Conservation (phyloP, 2,888 invertebrate species). For the Gandaritis pyraliata region DNA sequence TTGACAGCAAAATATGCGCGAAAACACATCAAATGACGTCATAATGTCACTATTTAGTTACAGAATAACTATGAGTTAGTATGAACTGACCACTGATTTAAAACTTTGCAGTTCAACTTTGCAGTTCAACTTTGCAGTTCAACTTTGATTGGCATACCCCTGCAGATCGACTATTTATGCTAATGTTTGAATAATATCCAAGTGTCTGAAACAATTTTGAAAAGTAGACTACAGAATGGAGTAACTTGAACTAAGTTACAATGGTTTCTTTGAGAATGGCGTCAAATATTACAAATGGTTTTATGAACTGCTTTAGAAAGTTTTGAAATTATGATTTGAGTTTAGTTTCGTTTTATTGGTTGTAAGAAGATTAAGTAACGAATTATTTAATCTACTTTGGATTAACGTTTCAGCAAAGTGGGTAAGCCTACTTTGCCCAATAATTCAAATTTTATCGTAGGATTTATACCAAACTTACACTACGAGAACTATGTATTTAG, state of each 20-base stretch:
- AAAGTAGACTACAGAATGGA: constrained; percentile 17
- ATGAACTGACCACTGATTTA: too few species aligned
- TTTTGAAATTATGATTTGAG: constrained; percentile 4
- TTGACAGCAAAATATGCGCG: too few species aligned
- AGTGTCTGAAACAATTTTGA: constrained; percentile 8
- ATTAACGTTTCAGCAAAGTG: neutral
- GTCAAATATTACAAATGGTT: constrained; percentile 21
- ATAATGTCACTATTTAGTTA: too few species aligned
- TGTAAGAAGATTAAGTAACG: neutral
- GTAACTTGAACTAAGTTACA: constrained; percentile 13
- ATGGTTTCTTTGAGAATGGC: constrained; percentile 11
- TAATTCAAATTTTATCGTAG: too few species aligned
- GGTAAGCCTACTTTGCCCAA: too few species aligned
- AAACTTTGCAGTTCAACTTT: too few species aligned
- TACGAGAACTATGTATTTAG: too few species aligned
- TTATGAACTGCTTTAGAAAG: constrained; percentile 22
- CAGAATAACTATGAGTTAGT: too few species aligned
- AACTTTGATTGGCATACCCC: too few species aligned
- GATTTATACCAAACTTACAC: too few species aligned
- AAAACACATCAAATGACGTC: too few species aligned
- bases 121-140: too few species aligned
- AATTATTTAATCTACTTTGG: neutral
- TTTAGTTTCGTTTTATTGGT: constrained; percentile 6
- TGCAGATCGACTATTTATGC: constrained; percentile 2
- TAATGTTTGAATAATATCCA: constrained; percentile 3